Conservation (phyloP, 2,113 vertebrate species). For the Myotis yumanensis region DNA sequence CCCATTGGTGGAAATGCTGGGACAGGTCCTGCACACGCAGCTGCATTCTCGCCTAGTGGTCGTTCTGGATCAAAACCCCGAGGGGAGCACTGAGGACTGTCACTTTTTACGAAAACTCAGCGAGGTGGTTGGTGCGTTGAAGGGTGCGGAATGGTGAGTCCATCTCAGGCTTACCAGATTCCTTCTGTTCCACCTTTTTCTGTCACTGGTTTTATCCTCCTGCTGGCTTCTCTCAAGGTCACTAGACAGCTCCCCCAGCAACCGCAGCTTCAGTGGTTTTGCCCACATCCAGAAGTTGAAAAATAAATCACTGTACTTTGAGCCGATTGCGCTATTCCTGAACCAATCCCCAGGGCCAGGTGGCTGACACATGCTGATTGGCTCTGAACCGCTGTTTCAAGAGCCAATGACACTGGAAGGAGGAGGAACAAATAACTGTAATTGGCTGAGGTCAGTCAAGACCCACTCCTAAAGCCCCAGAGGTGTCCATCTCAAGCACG, state of each 20-base stretch:
- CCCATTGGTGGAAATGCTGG: background rate
- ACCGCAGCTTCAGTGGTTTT: background rate
- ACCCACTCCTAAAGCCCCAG: background rate
- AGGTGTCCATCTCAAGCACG: background rate
- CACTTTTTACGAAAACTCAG: background rate
- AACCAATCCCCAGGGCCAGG: background rate
- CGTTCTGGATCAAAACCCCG: background rate
- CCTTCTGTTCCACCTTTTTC: background rate
- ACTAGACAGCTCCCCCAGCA: background rate
- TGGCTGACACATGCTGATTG: background rate
- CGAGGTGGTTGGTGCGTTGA: rapidly evolving
- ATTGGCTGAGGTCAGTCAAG: background rate
- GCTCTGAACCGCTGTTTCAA: background rate
- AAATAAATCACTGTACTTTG: background rate
- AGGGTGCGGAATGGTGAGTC: rapidly evolving
- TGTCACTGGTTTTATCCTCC: background rate
- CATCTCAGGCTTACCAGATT: background rate
- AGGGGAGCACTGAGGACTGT: rapidly evolving
- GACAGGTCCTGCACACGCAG: rapidly evolving
- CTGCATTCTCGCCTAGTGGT: background rate
- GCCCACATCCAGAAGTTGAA: background rate
- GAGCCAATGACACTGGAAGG: background rate
- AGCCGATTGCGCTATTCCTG: background rate
- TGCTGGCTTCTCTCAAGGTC: background rate
- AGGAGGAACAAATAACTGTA: background rate